A percentile compares a stretch with the other conserved stretches of the same genome.
phyloP scores from a whole-genome alignment of 2,797 vertebrate genomes.

The Schizothorax lantsangensis region DNA sequence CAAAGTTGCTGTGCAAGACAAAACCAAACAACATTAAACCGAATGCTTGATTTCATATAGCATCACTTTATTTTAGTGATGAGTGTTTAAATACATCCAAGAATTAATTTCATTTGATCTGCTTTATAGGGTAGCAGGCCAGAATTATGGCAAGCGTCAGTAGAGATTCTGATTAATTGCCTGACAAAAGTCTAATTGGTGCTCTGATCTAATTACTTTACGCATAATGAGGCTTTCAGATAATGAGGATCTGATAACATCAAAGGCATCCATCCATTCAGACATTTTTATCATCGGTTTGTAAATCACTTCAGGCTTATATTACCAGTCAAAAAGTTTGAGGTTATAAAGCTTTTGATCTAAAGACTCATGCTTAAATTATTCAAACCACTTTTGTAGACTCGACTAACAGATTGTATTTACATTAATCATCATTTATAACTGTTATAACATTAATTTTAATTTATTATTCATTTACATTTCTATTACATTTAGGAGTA shows the following conservation, averaged over 20 bases:
- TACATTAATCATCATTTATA: background rate
- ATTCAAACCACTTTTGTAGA: background rate
- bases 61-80: background rate
- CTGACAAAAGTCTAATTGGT: conserved; percentile 43
- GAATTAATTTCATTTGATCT: conserved; percentile 23
- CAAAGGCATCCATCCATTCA: conserved; percentile 15
- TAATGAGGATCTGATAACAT: conserved; percentile 38
- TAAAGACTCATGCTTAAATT: background rate
- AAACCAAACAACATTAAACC: background rate
- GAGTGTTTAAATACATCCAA: conserved; percentile 7
- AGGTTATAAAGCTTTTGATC: background rate
- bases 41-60: background rate
- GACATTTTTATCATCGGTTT: conserved; percentile 19
- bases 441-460: background rate
- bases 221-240: conserved; percentile 40
- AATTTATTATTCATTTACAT: background rate
- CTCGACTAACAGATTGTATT: background rate
- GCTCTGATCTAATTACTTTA: conserved; percentile 40
- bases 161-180: conserved; percentile 35
- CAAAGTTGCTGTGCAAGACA: conserved; percentile 86
- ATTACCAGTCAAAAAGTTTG: conserved; percentile 14
- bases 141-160: conserved; percentile 13
- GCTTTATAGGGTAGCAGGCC: conserved; percentile 19
- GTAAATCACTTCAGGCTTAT: conserved; percentile 27
- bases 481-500: no score